Evolutionary conservation across 1,140 invertebrate genomes (phyloP).

Genomic region (Trachelipus rathkii): DNA sequence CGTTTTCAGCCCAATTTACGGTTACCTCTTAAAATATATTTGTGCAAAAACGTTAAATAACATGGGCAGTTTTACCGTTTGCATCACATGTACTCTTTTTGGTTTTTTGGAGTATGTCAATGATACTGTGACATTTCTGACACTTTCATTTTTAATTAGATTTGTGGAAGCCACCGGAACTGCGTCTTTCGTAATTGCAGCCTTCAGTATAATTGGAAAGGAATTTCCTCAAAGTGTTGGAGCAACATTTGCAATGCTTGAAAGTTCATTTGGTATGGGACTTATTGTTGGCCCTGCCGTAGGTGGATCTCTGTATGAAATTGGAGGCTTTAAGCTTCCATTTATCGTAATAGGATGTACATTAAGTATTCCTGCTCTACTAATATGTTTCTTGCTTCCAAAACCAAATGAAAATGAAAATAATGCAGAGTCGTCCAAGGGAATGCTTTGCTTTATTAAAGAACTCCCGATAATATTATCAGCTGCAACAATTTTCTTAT

Average conservation of each 20-base stretch:
- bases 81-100: slow-evolving; percentile 51
- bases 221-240: slow-evolving; percentile 87
- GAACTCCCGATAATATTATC: slow-evolving; percentile 55
- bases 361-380: slow-evolving; percentile 49
- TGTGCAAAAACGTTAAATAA: slow-evolving; percentile 82
- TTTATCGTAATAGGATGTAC: slow-evolving; percentile 76
- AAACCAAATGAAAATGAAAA: background rate
- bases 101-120: slow-evolving; percentile 74
- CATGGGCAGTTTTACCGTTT: slow-evolving; percentile 77
- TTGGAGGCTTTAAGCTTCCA: slow-evolving; percentile 78
- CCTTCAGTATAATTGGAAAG: slow-evolving; percentile 68
- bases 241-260: slow-evolving; percentile 79
- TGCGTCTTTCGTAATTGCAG: slow-evolving; percentile 84
- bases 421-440: background rate
- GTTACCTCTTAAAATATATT: slow-evolving; percentile 71
- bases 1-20: slow-evolving; percentile 79
- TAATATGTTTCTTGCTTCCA: background rate
- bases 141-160: slow-evolving; percentile 75
- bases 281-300: slow-evolving; percentile 82
- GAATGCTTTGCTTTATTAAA: slow-evolving; percentile 48
- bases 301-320: slow-evolving; percentile 71
- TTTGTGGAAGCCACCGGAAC: slow-evolving; percentile 88
- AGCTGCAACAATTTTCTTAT: slow-evolving; percentile 64
- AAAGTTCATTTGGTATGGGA: slow-evolving; percentile 85
- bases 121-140: slow-evolving; percentile 73